Conservation (phyloP, 2,113 vertebrate species). For the rat (Rattus norvegicus) region DNA sequence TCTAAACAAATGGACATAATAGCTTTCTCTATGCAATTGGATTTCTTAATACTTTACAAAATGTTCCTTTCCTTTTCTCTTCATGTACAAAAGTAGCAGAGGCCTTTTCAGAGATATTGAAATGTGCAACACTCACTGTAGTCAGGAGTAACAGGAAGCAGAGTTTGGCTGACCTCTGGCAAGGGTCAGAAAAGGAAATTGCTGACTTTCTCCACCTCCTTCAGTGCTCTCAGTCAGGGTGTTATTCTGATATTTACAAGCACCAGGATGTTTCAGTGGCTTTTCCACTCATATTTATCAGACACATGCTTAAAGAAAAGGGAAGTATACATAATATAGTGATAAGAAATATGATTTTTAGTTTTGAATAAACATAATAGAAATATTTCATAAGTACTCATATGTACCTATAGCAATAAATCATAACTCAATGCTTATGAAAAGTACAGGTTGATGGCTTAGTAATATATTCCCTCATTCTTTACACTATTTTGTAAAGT, state of each 20-base stretch:
- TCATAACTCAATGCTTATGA: neutral
- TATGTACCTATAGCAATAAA: neutral
- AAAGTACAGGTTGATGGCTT: neutral
- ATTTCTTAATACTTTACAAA: slow-evolving; percentile 31
- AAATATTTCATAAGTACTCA: neutral
- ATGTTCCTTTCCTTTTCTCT: neutral
- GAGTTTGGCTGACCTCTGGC: neutral
- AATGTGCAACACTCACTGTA: neutral
- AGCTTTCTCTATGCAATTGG: slow-evolving; percentile 42
- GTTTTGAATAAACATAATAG: neutral
- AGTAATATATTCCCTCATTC: neutral
- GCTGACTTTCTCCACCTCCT: neutral
- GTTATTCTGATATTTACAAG: neutral
- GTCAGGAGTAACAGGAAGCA: slow-evolving; percentile 64
- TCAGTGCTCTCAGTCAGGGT: neutral
- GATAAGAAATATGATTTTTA: neutral
- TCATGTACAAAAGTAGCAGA: neutral
- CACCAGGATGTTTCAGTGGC: neutral
- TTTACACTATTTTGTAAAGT: neutral
- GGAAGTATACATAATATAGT: neutral
- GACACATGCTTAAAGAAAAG: neutral
- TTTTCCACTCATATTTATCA: neutral
- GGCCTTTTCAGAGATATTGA: slow-evolving; percentile 26
- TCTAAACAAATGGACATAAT: slow-evolving; percentile 45
- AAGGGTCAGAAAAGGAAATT: slow-evolving; percentile 4